These are phyloP conservation scores for Drosophila birchii DNA, from an alignment of 2,888 invertebrate species.

Conservation along the genomic window DNA sequence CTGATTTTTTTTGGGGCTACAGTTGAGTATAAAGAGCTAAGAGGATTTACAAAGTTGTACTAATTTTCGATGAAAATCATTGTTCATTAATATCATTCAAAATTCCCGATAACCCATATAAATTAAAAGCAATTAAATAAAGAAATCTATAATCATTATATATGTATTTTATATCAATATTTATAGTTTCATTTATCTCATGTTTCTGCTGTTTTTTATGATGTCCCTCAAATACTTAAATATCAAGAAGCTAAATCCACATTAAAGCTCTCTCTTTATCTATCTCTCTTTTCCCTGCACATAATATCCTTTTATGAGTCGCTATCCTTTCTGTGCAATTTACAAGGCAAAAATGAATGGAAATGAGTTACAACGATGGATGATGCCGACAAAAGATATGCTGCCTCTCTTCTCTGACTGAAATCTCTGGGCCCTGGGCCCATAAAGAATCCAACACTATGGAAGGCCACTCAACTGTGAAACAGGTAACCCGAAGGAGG, in stretches of 20 bases:
- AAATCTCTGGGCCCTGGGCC: slow-evolving; percentile 27
- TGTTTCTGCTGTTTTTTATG: neutral
- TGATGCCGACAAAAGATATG: slow-evolving; percentile 73
- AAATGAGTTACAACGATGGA: slow-evolving; percentile 68
- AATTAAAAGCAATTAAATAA: too few relatives aligned
- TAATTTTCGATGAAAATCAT: neutral
- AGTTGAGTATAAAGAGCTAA: neutral
- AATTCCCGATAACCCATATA: too few relatives aligned
- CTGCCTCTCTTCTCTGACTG: slow-evolving; percentile 21
- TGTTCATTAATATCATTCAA: too few relatives aligned
- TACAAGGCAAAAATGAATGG: slow-evolving; percentile 70
- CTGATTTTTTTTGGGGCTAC: neutral
- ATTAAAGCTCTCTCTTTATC: slow-evolving; percentile 2
- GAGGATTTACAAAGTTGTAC: neutral
- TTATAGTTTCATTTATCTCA: too few relatives aligned
- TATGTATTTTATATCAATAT: too few relatives aligned
- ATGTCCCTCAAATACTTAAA: slow-evolving; percentile 6
- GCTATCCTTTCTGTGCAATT: slow-evolving; percentile 61
- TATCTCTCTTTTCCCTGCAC: neutral
- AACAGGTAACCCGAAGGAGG: slow-evolving; percentile 67
- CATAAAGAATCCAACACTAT: slow-evolving; percentile 63
- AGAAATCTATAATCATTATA: too few relatives aligned
- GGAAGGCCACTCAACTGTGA: slow-evolving; percentile 78
- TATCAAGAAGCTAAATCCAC: neutral
- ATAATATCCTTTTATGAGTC: slow-evolving; percentile 39